phyloP scores from a whole-genome alignment of 2,888 invertebrate genomes.

The Catocala fraxini region DNA sequence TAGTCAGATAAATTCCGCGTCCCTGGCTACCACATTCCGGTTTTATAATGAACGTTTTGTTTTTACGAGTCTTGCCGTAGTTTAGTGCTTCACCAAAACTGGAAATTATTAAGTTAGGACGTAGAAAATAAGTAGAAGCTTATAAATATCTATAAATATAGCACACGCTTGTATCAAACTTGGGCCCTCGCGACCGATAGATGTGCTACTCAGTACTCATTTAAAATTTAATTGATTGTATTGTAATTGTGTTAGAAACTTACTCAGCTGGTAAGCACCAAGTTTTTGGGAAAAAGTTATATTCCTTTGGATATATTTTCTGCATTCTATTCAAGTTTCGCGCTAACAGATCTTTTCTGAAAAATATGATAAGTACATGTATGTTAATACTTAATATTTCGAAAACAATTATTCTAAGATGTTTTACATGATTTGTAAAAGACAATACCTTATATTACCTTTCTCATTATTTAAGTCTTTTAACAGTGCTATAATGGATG shows the following conservation, averaged over 20 bases:
- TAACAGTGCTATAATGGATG: too few relatives aligned
- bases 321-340: conserved; percentile 96
- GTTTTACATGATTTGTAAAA: too few relatives aligned
- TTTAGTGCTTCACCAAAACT: conserved; percentile 92
- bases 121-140: too few relatives aligned
- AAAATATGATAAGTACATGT: conserved; percentile 21
- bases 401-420: too few relatives aligned
- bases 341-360: conserved; percentile 95
- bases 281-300: conserved; percentile 97
- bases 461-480: too few relatives aligned
- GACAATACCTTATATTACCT: too few relatives aligned
- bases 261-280: conserved; percentile 98
- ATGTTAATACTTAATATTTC: not conserved
- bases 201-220: too few relatives aligned
- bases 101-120: conserved; percentile 30
- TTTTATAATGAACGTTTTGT: conserved; percentile 95
- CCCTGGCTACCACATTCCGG: conserved; percentile 97
- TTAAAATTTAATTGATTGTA: too few relatives aligned
- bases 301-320: conserved; percentile 95
- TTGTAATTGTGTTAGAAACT: conserved; percentile 62
- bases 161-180: too few relatives aligned
- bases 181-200: too few relatives aligned
- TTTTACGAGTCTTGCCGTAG: conserved; percentile 90
- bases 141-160: too few relatives aligned
- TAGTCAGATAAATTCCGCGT: conserved; percentile 95